Evolutionary conservation across 2,113 vertebrate genomes (phyloP), one percentile per base, ranked within the genome.

Genomic region (Phyllostomus hastatus): DNA sequence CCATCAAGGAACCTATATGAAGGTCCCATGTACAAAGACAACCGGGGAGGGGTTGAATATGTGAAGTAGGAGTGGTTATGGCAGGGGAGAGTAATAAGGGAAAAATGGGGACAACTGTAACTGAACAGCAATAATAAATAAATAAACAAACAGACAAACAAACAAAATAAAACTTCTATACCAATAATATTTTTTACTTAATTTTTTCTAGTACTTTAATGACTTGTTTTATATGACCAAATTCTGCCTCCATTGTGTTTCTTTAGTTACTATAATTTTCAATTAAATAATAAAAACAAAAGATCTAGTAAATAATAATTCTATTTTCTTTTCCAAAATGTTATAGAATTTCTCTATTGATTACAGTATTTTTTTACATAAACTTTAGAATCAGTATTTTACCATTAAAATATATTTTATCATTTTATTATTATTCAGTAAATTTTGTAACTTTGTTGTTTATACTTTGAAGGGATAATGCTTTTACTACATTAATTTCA

Each of bases 241-340:
- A 69, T 83, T 90, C 19, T 38, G 1, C 91, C 61, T 88, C 10
- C 28, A 91, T 33, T 69, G 79, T 16, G 24, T 59, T 59, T 59
- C 10, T 84, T 82, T 61, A 82, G 57, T 76, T n/a, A 50, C 3
- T 33, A 19, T 66, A 73, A 10, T 8, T 75, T 80, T 69, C 73
- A 88, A 87, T 69, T 84, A 61, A 95, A 50, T 84, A 50, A 67
- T 95, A 88, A 89, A 84, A 84, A 24, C n/a, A 22, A 61, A 24
- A 75, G 3, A 8, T 52, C 6, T 43, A 91, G 22, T 69, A 4
- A 16, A 81, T 20, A 79, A 31, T 33, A 72, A n/a, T 73, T 92
- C 22, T 57, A 31, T 73, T 92, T 12, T 57, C 15, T 91, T 95
- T 81, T 57, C 22, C 8, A 79, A 70, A 80, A 0, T 78, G n/a